Conservation (phyloP, 2,888 invertebrate species). For the Cyaniris semiargus region DNA sequence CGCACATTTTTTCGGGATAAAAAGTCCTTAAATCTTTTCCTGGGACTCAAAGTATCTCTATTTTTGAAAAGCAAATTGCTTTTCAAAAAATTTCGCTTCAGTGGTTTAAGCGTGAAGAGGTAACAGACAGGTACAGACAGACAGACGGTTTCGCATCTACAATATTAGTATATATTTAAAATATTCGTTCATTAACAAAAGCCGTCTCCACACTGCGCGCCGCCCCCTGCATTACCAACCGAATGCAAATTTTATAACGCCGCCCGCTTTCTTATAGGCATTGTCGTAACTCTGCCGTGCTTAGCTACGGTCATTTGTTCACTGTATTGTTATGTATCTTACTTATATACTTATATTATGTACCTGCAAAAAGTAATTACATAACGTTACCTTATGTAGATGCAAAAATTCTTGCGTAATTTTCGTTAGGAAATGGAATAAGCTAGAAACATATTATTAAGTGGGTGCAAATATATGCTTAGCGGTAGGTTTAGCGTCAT, state of each 20-base stretch:
- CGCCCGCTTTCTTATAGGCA: constrained; percentile 76
- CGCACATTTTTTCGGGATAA: no score
- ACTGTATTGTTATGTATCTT: constrained; percentile 39
- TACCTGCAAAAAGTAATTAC: background rate
- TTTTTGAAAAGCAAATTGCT: no score
- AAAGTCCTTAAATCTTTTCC: no score
- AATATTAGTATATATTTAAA: background rate
- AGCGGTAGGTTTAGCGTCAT: no score
- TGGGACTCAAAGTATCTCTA: no score
- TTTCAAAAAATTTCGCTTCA: no score
- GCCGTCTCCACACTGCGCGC: constrained; percentile 49
- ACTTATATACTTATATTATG: background rate
- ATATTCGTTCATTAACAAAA: constrained; percentile 40
- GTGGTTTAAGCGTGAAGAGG: no score
- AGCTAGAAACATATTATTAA: no score
- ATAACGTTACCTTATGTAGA: background rate
- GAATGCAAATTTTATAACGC: constrained; percentile 79
- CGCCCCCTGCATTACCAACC: constrained; percentile 65
- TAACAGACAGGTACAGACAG: no score
- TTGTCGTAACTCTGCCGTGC: constrained; percentile 61
- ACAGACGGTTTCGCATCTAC: no score
- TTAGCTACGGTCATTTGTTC: constrained; percentile 75
- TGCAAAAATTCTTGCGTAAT: background rate
- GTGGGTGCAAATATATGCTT: no score
- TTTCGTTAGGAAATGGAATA: background rate